A percentile compares a stretch with the other conserved stretches of the same genome.
phyloP scores from a whole-genome alignment of 2,113 vertebrate genomes.

The Amia ocellicauda region DNA sequence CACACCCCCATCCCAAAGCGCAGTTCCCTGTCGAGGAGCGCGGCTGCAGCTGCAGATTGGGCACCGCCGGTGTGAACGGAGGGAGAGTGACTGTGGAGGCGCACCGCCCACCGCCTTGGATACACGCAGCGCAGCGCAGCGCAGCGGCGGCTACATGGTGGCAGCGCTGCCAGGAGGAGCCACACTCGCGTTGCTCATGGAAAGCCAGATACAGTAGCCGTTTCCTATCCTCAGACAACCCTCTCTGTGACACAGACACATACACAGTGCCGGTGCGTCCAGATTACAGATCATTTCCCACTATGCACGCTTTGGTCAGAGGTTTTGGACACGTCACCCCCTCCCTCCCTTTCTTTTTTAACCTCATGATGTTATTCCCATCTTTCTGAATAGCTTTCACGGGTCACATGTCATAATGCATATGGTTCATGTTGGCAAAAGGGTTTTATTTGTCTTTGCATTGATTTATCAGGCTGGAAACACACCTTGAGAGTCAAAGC shows the following conservation, averaged over 20 bases:
- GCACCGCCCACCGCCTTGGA: constrained; percentile 27
- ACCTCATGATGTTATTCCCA: too few relatives aligned
- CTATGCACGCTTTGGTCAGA: too few relatives aligned
- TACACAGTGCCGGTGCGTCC: too few relatives aligned
- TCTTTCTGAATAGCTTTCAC: too few relatives aligned
- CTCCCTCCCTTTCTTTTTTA: too few relatives aligned
- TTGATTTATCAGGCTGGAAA: too few relatives aligned
- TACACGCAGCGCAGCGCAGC: not conserved
- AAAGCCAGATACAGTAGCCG: not conserved
- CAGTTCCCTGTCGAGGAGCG: constrained; percentile 11
- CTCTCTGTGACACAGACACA: not conserved
- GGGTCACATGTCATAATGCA: too few relatives aligned
- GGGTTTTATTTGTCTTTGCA: too few relatives aligned
- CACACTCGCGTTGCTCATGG: not conserved
- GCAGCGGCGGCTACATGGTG: not conserved
- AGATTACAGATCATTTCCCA: too few relatives aligned
- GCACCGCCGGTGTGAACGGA: not conserved
- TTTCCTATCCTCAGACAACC: not conserved
- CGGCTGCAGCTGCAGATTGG: constrained; percentile 1
- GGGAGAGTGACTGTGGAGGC: constrained; percentile 12
- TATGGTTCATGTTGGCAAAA: too few relatives aligned
- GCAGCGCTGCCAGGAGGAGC: not conserved
- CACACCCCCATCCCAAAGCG: constrained; percentile 10
- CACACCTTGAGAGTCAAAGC: too few relatives aligned
- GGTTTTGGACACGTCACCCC: too few relatives aligned